Conservation (phyloP, 2,797 vertebrate genomes). For the Sciaenops ocellatus region DNA sequence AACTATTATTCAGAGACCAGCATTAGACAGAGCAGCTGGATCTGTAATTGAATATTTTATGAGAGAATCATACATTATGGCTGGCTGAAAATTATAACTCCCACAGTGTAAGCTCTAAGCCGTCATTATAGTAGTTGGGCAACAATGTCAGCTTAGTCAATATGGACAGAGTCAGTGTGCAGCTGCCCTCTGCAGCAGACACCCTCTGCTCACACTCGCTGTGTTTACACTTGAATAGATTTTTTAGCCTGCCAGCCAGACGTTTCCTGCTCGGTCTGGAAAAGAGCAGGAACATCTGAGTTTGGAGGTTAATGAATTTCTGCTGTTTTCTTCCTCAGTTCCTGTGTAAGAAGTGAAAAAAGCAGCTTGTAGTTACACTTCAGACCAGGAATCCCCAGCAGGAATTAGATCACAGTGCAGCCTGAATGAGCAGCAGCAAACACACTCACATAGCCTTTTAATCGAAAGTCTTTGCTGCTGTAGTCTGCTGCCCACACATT, state of each 20-base stretch:
- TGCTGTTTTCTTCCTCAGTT: constrained; percentile 23
- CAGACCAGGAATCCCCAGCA: constrained; percentile 42
- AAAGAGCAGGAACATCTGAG: constrained; percentile 45
- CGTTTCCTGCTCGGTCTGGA: constrained; percentile 27
- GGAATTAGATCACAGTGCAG: constrained; percentile 55
- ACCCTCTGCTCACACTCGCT: constrained; percentile 28
- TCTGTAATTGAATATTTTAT: constrained; percentile 49
- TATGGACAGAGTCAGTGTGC: constrained; percentile 38
- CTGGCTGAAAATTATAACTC: constrained; percentile 32
- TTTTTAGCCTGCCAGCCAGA: constrained; percentile 6
- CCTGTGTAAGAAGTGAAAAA: constrained; percentile 16
- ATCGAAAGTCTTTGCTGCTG: constrained; percentile 26
- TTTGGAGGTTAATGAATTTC: constrained; percentile 47
- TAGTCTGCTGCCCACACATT: constrained; percentile 6
- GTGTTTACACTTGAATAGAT: constrained; percentile 62
- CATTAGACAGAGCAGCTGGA: constrained; percentile 3
- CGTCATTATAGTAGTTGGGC: constrained; percentile 51
- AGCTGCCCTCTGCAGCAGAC: constrained; percentile 41
- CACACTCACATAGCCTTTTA: constrained; percentile 1
- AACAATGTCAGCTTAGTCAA: constrained; percentile 59
- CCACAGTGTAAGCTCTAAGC: constrained; percentile 17
- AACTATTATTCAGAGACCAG: constrained; percentile 18
- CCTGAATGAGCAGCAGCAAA: constrained; percentile 40
- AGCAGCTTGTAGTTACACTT: constrained; percentile 26
- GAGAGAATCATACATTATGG: constrained; percentile 17